Percentiles rank a stretch among this genome's conserved stretches.
Evolutionary conservation across 2,888 invertebrate species (phyloP).

Genomic region (Hirtodrosophila confusa): DNA sequence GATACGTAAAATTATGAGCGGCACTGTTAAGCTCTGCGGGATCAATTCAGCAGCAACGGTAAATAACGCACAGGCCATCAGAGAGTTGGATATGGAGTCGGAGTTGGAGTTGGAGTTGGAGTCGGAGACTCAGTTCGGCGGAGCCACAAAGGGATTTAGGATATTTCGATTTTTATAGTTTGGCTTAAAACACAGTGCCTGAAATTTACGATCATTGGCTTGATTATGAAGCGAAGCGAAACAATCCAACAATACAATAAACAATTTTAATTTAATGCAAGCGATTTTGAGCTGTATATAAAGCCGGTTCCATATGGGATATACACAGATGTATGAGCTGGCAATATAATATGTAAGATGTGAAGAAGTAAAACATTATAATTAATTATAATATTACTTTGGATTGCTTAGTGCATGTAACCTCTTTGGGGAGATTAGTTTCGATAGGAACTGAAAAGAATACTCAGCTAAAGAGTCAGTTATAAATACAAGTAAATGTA

Average conservation of each 20-base stretch:
- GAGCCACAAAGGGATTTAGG: constrained; percentile 61
- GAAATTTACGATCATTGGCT: constrained; percentile 59
- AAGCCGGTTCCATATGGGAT: constrained; percentile 42
- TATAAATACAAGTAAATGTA: no score
- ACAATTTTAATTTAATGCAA: constrained; percentile 66
- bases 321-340: constrained; percentile 13
- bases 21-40: constrained; percentile 75
- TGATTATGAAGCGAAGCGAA: constrained; percentile 50
- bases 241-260: constrained; percentile 50
- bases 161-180: constrained; percentile 65
- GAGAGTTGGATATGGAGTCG: neutral
- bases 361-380: constrained; percentile 1
- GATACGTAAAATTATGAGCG: constrained; percentile 70
- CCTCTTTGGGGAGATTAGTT: no score
- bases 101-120: neutral
- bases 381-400: neutral
- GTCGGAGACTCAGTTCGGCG: neutral
- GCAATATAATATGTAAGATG: constrained; percentile 11
- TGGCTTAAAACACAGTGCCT: constrained; percentile 39
- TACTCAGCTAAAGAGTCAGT: no score
- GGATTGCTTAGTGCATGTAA: no score
- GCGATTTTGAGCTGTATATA: constrained; percentile 30
- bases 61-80: constrained; percentile 48
- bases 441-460: no score
- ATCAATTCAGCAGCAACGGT: constrained; percentile 60